These are phyloP conservation scores for Calycopis cecrops DNA, from an alignment of 1,140 invertebrate species.

Conservation along the genomic window DNA sequence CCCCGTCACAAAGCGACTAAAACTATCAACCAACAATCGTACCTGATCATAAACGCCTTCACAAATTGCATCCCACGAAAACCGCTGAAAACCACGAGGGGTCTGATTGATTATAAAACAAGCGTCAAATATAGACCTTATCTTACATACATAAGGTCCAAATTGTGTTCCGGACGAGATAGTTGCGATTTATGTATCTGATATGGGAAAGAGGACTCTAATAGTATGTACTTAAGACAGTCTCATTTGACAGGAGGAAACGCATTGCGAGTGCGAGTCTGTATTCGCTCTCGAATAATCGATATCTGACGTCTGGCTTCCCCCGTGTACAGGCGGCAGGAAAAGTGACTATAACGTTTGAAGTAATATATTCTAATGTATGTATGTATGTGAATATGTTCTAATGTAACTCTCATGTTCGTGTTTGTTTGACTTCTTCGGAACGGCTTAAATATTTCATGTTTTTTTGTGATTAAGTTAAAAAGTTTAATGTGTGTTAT, in stretches of 20 bases:
- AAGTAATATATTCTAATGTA: background rate
- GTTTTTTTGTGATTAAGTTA: no score
- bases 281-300: conserved; percentile 70
- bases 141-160: background rate
- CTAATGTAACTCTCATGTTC: no score
- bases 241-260: conserved; percentile 48
- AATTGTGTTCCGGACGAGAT: conserved; percentile 40
- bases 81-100: conserved; percentile 35
- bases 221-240: conserved; percentile 36
- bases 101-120: conserved; percentile 29
- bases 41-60: conserved; percentile 21
- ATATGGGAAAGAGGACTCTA: conserved; percentile 39
- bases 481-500: no score
- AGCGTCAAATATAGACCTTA: conserved; percentile 13
- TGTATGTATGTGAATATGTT: no score
- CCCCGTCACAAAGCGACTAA: no score
- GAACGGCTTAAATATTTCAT: no score
- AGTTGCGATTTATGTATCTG: conserved; percentile 17
- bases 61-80: conserved; percentile 36
- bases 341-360: conserved; percentile 2
- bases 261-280: conserved; percentile 50
- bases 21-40: no score
- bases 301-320: conserved; percentile 69
- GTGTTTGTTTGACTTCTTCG: no score
- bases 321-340: conserved; percentile 28